Evolutionary conservation across 2,888 invertebrate species (phyloP), one percentile per base, ranked within the genome.

Genomic region (Campoplex capitator): DNA sequence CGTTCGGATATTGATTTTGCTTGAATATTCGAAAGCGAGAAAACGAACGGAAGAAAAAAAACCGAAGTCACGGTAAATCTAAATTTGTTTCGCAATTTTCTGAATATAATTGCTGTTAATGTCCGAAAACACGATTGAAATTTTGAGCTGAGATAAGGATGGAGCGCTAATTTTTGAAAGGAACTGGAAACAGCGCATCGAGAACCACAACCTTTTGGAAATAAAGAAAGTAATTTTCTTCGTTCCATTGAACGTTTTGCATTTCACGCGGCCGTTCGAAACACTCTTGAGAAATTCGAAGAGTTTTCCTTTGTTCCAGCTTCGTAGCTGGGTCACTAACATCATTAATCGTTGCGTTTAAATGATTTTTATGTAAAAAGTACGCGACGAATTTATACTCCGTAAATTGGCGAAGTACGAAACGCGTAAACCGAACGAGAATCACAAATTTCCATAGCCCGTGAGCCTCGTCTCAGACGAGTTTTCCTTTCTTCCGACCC

Each of bases 391-490:
- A 70, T 51, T 54, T 38, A 73, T 32, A 48, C 32, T 81, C 54
- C 38, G 45, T 28, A 73, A 13, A 62, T 75, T 82, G 45, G 81
- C 81, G 38, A 65, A n/a, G 16, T 2, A 35, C 42, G 23, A 11
- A 28, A 74, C 48, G 70, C 76, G 65, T 54, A 35, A 54, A 65
- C 32, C n/a, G 18, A 35, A 77, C 54, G 28, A 38, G 23, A 68
- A 62, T 62, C 38, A 79, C 81, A 77, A 84, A 82, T 83, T 87
- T 80, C 75, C 81, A 71, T 45, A 74, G 51, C 70, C 58, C 88
- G 38, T 65, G 67, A 81, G 86, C 89, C 89, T 88, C 90, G 89
- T 91, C 91, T 94, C 94, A 94, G 89, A 90, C 91, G 82, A 91
- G 86, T 85, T 91, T 93, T 54, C 88, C 84, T 86, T 89, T 89